A percentile compares a stretch with the other conserved stretches of the same genome.
Evolutionary conservation across 2,113 vertebrate genomes (phyloP).

Genomic region (Mormyrus lacerda): DNA sequence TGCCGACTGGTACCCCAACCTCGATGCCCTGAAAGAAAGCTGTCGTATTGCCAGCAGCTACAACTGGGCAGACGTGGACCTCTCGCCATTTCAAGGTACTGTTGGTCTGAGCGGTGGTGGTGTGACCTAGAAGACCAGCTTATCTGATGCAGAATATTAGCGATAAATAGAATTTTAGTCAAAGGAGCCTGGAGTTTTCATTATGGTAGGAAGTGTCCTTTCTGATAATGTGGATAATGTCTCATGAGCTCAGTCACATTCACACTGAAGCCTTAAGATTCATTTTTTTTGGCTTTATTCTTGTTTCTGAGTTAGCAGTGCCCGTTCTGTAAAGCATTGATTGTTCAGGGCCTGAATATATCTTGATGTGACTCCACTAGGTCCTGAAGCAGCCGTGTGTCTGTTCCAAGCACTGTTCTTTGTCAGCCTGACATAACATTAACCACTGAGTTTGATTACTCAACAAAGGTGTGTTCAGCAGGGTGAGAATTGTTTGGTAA

Average conservation of each 20-base stretch:
- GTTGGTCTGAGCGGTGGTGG: neutral
- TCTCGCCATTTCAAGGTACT: conserved; percentile 85
- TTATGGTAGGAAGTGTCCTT: neutral
- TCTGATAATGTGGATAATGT: neutral
- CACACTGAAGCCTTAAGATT: neutral
- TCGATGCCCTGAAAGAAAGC: conserved; percentile 87
- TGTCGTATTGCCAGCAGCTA: conserved; percentile 88
- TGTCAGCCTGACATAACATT: conserved; percentile 52
- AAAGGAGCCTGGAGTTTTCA: neutral
- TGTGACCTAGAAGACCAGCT: neutral
- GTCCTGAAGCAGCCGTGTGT: conserved; percentile 43
- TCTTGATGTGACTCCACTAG: neutral
- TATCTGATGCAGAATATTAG: neutral
- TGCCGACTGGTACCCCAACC: conserved; percentile 81
- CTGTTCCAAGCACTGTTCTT: conserved; percentile 46
- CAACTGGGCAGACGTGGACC: conserved; percentile 88
- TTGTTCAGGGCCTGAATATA: neutral
- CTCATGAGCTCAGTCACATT: neutral
- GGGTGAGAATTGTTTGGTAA: conserved; percentile 56
- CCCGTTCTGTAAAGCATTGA: neutral
- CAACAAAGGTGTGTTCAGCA: conserved; percentile 49
- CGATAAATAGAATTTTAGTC: neutral
- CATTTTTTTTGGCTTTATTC: neutral
- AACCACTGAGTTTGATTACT: conserved; percentile 55
- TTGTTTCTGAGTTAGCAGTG: neutral